A percentile compares a stretch with the other conserved stretches of the same genome.
Conservation (phyloP, 2,888 invertebrate genomes). For the Heteromurus nitidus region DNA sequence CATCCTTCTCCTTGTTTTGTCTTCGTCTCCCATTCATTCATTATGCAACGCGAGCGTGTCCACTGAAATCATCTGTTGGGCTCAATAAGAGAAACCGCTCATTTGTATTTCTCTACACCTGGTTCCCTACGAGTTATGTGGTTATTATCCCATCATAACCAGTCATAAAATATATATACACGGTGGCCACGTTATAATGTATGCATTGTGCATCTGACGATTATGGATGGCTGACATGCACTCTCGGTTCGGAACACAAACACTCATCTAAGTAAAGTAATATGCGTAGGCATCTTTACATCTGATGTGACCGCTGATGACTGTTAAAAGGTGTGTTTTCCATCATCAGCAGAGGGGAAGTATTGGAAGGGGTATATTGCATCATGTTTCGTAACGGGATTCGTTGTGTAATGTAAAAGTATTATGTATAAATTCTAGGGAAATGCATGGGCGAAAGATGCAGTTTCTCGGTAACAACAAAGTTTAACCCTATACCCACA, state of each 20-base stretch:
- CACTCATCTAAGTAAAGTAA: not conserved
- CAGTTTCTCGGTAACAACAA: not conserved
- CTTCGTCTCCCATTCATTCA: not conserved
- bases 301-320: not conserved
- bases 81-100: constrained; percentile 25
- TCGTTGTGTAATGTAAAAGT: constrained; percentile 18
- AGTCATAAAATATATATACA: constrained; percentile 20
- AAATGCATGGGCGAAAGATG: not conserved
- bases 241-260: no score
- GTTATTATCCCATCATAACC: constrained; percentile 42
- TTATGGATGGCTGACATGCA: not conserved
- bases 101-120: constrained; percentile 38
- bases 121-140: constrained; percentile 36
- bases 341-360: not conserved
- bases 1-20: not conserved
- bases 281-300: constrained; percentile 2
- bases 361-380: constrained; percentile 34
- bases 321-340: constrained; percentile 4
- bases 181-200: constrained; percentile 1
- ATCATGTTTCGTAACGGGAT: constrained; percentile 37
- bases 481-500: not conserved
- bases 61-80: constrained; percentile 16
- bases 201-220: not conserved
- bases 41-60: constrained; percentile 21
- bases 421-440: not conserved